Percentiles rank a stretch among this genome's conserved stretches.
Evolutionary conservation across 2,888 invertebrate genomes (phyloP).

Genomic region (Ennomos quercinarius): DNA sequence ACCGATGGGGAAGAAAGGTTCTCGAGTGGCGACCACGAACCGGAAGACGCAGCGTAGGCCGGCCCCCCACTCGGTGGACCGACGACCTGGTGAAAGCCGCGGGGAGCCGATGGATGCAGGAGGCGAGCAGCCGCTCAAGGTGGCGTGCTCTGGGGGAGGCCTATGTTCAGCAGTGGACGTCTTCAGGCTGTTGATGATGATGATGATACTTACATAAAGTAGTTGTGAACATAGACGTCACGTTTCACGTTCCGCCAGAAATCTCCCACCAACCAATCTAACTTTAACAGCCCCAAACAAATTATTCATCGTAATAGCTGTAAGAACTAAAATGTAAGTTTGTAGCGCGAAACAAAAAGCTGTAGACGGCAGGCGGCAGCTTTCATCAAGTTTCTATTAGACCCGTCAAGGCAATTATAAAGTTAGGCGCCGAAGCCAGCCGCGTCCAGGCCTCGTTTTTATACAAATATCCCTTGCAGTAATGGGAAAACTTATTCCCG

Average conservation of each 20-base stretch:
- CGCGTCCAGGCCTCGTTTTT: conserved; percentile 69
- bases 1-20: no score
- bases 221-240: conserved; percentile 1
- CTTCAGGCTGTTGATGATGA: no score
- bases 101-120: no score
- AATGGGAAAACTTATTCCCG: conserved; percentile 81
- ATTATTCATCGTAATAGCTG: conserved; percentile 50
- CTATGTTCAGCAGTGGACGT: no score
- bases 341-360: conserved; percentile 70
- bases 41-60: no score
- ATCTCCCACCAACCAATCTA: conserved; percentile 42
- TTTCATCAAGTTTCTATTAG: conserved; percentile 82
- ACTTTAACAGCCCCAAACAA: conserved; percentile 48
- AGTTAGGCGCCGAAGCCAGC: conserved; percentile 57
- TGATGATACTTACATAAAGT: no score
- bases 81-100: no score
- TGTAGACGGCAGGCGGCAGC: conserved; percentile 67
- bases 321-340: conserved; percentile 72
- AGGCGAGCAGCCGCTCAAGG: no score
- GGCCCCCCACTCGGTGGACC: no score
- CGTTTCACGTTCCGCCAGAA: conserved; percentile 31
- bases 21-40: no score
- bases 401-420: conserved; percentile 82
- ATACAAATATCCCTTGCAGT: conserved; percentile 78
- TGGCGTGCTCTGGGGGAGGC: no score